Evolutionary conservation across 2,113 vertebrate species (phyloP).

Genomic region (Odocoileus hemionus): DNA sequence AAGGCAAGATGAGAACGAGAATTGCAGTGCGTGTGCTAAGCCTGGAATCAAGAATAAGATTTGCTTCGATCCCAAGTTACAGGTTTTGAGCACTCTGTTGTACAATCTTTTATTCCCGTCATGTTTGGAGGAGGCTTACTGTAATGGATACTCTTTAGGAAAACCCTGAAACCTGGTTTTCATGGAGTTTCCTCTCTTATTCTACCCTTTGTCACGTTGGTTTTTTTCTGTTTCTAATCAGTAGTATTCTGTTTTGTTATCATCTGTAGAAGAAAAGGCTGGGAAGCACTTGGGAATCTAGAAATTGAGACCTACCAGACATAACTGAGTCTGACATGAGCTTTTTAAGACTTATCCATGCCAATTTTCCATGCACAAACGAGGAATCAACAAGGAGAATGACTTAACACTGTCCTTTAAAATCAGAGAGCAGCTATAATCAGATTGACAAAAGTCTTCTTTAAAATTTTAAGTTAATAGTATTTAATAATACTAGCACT

Average conservation of each 20-base stretch:
- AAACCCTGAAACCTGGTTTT: not conserved
- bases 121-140: not conserved
- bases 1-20: not conserved
- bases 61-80: not conserved
- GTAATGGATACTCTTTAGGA: not conserved
- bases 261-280: not conserved
- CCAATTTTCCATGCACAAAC: not conserved
- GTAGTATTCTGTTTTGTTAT: not conserved
- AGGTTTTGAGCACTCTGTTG: not conserved
- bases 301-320: not conserved
- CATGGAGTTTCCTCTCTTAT: not conserved
- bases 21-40: not conserved
- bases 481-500: not conserved
- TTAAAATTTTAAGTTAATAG: slow-evolving; percentile 7
- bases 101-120: not conserved
- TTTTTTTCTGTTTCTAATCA: not conserved
- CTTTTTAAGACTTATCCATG: not conserved
- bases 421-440: not conserved
- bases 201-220: not conserved
- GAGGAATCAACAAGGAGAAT: not conserved
- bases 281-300: not conserved
- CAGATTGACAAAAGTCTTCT: not conserved
- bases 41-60: not conserved
- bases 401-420: not conserved
- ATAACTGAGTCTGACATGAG: not conserved